Base-by-base conservation (phyloP, 35 echinoderm and acorn worm genomes). In the Holothuria glaberrima region DNA sequence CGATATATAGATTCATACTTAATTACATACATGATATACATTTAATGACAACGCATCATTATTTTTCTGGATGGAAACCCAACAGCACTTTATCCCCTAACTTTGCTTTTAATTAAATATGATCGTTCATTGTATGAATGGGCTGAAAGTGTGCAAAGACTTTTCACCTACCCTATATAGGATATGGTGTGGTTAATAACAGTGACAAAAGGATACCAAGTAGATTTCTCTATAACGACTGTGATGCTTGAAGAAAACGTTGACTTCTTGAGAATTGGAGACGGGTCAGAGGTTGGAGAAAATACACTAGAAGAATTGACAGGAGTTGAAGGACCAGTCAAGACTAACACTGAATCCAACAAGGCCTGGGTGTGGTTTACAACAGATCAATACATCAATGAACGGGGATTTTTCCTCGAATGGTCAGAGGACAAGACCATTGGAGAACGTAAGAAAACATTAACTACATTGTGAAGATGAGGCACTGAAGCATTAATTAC, bases 121-220 rank as follows among this genome's bases (percentile, higher is more conserved):
- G n/a, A n/a, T n/a, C n/a, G 44, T 46, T 46, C 10, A 46, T 46
- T 5, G 10, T 46, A 46, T 10, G 44, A 54, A 54, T 54, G 50
- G 13, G 13, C 50, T 54, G 5, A 54, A 14, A 54, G 12, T 29
- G 9, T 9, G 10, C 5, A 69, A 21, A 56, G 0, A 9, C 46
- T 0, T 83, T 24, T 83, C 6, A 18, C 33, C 30, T 83, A 21
- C 6, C 35, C 58, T 29, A 62, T n/a, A n/a, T 54, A 84, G 80
- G 59, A 84, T 54, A 32, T 60, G 3, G 31, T 84, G 10, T 84
- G 80, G 80, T 13, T 84, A 32, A 84, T 84, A 48, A 84, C 80
- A n/a, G 80, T 84, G 13, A 6, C 54, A 24, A 84, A 63, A 32
- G 80, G 80, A n/a, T 84, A 61, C 56, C 80, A 84, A 60, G 80